Conservation (phyloP, 1,140 invertebrate genomes). For the Diorhabda carinulata region DNA sequence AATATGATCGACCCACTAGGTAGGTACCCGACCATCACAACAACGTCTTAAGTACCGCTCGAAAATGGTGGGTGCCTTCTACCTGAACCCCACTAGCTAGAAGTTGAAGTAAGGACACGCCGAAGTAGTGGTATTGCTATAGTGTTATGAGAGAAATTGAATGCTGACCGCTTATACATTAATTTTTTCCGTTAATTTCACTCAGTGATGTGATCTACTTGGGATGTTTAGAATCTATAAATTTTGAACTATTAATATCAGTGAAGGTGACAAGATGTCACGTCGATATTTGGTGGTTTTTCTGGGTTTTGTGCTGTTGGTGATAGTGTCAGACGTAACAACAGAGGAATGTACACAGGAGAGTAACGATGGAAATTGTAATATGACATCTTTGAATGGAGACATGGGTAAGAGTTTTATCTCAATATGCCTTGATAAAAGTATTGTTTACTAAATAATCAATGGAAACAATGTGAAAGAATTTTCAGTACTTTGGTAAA, state of each 20-base stretch:
- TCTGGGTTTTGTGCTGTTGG: slow-evolving; percentile 12
- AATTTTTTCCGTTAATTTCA: slow-evolving; percentile 8
- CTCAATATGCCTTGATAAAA: too few relatives aligned
- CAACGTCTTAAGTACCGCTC: slow-evolving; percentile 1
- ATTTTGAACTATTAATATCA: slow-evolving; percentile 3
- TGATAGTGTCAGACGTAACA: slow-evolving; percentile 13
- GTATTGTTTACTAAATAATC: too few relatives aligned
- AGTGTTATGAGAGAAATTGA: slow-evolving; percentile 1
- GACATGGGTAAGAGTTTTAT: too few relatives aligned
- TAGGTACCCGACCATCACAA: background rate
- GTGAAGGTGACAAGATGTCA: slow-evolving; percentile 8
- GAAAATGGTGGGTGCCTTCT: background rate
- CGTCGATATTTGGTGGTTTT: slow-evolving; percentile 7
- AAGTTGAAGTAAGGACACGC: slow-evolving; percentile 11
- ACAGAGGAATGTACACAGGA: slow-evolving; percentile 20
- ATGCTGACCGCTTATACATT: background rate
- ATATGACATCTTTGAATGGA: background rate
- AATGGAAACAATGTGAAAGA: too few relatives aligned
- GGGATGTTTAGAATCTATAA: background rate
- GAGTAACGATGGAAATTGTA: slow-evolving; percentile 16
- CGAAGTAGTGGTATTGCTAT: slow-evolving; percentile 6
- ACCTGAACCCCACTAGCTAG: slow-evolving; percentile 18
- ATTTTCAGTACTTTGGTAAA: too few relatives aligned
- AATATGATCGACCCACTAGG: background rate
- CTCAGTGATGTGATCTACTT: slow-evolving; percentile 19